These are phyloP conservation scores for Drosophila vallismaia DNA, from an alignment of 2,888 invertebrate species.

Conservation along the genomic window DNA sequence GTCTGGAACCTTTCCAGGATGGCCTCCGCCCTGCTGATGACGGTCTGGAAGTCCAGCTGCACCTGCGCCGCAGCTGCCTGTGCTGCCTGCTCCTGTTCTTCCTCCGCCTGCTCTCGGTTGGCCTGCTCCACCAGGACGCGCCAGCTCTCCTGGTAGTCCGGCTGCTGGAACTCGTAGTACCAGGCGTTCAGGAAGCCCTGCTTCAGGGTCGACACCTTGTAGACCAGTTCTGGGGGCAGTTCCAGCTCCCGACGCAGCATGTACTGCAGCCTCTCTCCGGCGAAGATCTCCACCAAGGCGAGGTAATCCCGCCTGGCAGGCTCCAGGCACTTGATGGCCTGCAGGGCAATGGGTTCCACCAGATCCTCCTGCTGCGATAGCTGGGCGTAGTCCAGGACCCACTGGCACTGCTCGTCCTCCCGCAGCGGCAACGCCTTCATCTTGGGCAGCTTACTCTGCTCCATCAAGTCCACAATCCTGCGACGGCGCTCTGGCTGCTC, in stretches of 20 bases:
- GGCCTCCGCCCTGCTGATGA: slow-evolving; percentile 44
- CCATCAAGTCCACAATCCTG: slow-evolving; percentile 85
- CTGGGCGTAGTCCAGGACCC: slow-evolving; percentile 71
- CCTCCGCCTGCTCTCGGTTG: neutral
- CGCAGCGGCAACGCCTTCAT: slow-evolving; percentile 38
- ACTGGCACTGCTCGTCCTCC: slow-evolving; percentile 46
- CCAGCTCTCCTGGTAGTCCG: slow-evolving; percentile 4
- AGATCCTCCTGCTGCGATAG: slow-evolving; percentile 57
- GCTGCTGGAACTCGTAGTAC: slow-evolving; percentile 53
- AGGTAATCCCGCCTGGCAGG: slow-evolving; percentile 63
- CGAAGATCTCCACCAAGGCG: slow-evolving; percentile 72
- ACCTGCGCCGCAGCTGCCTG: neutral
- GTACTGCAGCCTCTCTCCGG: slow-evolving; percentile 59
- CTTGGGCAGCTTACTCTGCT: slow-evolving; percentile 85
- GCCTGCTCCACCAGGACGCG: neutral
- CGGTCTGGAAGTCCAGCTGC: slow-evolving; percentile 29
- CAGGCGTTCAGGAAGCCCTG: slow-evolving; percentile 37
- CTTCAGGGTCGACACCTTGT: slow-evolving; percentile 43
- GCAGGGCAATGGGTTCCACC: slow-evolving; percentile 66
- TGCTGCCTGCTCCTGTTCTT: neutral
- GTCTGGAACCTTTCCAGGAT: slow-evolving; percentile 21
- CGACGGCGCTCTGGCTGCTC: slow-evolving; percentile 84
- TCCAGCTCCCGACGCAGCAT: slow-evolving; percentile 32
- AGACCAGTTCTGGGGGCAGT: slow-evolving; percentile 74
- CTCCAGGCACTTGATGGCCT: slow-evolving; percentile 71